phyloP scores from a whole-genome alignment of 1,140 invertebrate species.

The Leptoteleia sp. region DNA sequence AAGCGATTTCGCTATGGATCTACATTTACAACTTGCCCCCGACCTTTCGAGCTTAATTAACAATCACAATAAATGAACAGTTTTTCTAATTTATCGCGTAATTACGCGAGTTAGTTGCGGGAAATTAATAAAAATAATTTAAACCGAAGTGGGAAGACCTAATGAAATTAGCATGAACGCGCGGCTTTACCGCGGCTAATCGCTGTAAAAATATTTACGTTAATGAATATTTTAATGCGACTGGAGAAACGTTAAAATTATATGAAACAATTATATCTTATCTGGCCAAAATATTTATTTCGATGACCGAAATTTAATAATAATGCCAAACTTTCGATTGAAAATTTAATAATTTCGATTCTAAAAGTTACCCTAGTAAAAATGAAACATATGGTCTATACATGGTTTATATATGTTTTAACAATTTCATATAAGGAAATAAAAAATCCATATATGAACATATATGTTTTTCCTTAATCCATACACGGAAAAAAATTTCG shows the following conservation, averaged over 20 bases:
- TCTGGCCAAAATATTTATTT: no score
- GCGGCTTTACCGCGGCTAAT: neutral
- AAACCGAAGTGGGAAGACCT: slow-evolving; percentile 2
- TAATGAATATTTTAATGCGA: slow-evolving; percentile 13
- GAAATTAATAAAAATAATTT: slow-evolving; percentile 25
- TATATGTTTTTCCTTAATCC: no score
- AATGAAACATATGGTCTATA: no score
- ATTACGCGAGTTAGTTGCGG: slow-evolving; percentile 13
- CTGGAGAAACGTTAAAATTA: slow-evolving; percentile 7
- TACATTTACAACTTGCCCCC: slow-evolving; percentile 21
- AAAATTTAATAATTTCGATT: no score
- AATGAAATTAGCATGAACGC: slow-evolving; percentile 38
- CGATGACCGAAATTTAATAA: no score
- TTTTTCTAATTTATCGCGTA: slow-evolving; percentile 23
- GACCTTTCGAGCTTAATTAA: slow-evolving; percentile 34
- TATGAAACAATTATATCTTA: neutral
- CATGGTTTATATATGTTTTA: no score
- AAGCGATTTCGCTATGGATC: neutral
- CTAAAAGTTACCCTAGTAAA: no score
- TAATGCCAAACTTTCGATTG: no score
- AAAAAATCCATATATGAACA: no score
- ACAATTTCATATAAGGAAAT: no score
- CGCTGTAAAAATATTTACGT: slow-evolving; percentile 15
- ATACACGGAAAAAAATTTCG: no score
- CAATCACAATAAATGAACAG: slow-evolving; percentile 29